These are phyloP conservation scores for Drosophila auraria DNA, from an alignment of 1,140 invertebrate species.

Conservation along the genomic window DNA sequence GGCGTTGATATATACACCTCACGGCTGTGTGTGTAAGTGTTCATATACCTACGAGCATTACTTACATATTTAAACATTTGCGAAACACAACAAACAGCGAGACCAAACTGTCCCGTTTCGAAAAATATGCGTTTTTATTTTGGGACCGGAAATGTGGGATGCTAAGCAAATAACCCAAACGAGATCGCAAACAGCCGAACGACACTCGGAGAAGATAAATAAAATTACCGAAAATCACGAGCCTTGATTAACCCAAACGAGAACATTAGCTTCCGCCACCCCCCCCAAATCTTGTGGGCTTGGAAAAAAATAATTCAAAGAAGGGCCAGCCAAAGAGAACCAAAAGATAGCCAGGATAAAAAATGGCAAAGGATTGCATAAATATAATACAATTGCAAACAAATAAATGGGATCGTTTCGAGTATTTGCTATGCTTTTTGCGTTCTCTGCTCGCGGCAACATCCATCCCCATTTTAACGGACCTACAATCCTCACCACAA, in stretches of 20 bases:
- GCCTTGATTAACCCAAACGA: slow-evolving; percentile 77
- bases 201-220: slow-evolving; percentile 41
- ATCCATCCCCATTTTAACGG: background rate
- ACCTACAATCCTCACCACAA: too few relatives aligned
- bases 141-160: slow-evolving; percentile 1
- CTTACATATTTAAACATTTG: slow-evolving; percentile 74
- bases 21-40: slow-evolving; percentile 7
- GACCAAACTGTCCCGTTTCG: slow-evolving; percentile 66
- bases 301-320: slow-evolving; percentile 19
- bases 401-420: slow-evolving; percentile 60
- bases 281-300: background rate
- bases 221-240: slow-evolving; percentile 64
- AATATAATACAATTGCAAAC: slow-evolving; percentile 73
- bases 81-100: slow-evolving; percentile 12
- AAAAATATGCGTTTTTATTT: slow-evolving; percentile 62
- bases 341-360: background rate
- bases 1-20: slow-evolving; percentile 59
- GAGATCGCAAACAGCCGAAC: slow-evolving; percentile 48
- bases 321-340: background rate
- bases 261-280: slow-evolving; percentile 43
- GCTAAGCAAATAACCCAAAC: slow-evolving; percentile 65
- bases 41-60: slow-evolving; percentile 25
- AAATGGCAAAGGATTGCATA: slow-evolving; percentile 49
- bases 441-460: slow-evolving; percentile 1
- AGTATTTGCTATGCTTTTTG: background rate